Conservation (phyloP, 2,797 vertebrate species). For the Lagorchestes hirsutus region DNA sequence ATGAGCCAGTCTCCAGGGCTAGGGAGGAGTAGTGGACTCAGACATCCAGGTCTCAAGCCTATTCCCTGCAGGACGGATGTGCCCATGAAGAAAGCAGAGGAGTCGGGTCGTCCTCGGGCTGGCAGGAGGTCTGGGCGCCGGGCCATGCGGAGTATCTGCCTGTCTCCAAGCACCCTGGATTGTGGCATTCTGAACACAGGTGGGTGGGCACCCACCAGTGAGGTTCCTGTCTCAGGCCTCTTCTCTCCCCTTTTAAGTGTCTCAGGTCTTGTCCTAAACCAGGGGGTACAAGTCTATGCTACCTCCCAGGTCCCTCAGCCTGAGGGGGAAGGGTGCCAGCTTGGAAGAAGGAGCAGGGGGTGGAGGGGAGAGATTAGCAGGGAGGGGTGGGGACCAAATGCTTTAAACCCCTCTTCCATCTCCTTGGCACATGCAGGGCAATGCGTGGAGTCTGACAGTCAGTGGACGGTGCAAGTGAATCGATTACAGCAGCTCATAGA, state of each 20-base stretch:
- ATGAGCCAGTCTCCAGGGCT: background rate
- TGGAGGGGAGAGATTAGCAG: background rate
- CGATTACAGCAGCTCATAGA: conserved; percentile 95
- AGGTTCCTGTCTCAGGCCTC: background rate
- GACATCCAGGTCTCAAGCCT: rapidly evolving
- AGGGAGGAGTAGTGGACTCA: background rate
- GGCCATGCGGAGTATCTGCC: conserved; percentile 88
- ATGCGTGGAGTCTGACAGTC: conserved; percentile 88
- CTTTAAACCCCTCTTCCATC: background rate
- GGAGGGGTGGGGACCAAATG: background rate
- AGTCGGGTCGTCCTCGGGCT: conserved; percentile 82
- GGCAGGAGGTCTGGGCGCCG: conserved; percentile 90
- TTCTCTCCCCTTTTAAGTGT: background rate
- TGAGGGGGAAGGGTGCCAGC: background rate
- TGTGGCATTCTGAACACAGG: conserved; percentile 86
- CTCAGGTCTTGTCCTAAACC: background rate
- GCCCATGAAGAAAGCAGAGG: conserved; percentile 82
- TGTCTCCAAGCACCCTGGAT: conserved; percentile 85
- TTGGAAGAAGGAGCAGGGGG: background rate
- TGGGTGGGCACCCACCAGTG: conserved; percentile 67
- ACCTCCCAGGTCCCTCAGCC: background rate
- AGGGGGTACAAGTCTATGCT: background rate
- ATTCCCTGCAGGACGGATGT: conserved; percentile 82
- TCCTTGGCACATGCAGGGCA: conserved; percentile 81
- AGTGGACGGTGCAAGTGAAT: conserved; percentile 94